Evolutionary conservation across 2,888 invertebrate genomes (phyloP).

Genomic region (Thyatira batis): DNA sequence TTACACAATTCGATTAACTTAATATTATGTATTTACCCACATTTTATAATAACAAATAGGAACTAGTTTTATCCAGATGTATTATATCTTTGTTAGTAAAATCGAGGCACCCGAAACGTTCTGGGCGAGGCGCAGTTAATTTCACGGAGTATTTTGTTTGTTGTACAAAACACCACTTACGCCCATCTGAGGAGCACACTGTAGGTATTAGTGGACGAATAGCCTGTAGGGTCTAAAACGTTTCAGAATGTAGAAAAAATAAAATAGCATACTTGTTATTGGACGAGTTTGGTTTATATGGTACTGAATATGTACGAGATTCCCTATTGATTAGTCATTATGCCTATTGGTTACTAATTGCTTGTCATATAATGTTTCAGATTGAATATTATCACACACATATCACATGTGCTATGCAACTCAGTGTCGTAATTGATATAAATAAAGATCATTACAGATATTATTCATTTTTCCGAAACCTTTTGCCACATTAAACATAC

Average conservation of each 20-base stretch:
- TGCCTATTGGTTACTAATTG: too few relatives aligned
- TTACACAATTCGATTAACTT: too few relatives aligned
- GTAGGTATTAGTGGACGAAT: slow-evolving; percentile 39
- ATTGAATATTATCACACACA: too few relatives aligned
- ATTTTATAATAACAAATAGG: background rate
- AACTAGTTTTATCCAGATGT: background rate
- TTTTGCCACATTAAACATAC: background rate
- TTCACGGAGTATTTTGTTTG: slow-evolving; percentile 73
- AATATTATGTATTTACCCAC: too few relatives aligned
- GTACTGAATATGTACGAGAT: background rate
- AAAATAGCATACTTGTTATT: background rate
- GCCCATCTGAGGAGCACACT: slow-evolving; percentile 41
- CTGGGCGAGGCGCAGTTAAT: slow-evolving; percentile 60
- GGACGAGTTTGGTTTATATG: background rate
- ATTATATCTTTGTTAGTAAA: background rate
- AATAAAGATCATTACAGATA: too few relatives aligned
- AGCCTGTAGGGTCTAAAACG: slow-evolving; percentile 36
- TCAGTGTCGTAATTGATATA: too few relatives aligned
- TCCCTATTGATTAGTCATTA: background rate
- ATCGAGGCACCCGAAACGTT: slow-evolving; percentile 52
- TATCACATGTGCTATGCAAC: too few relatives aligned
- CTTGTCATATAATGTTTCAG: too few relatives aligned
- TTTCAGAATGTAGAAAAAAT: slow-evolving; percentile 27
- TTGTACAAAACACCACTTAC: slow-evolving; percentile 59
- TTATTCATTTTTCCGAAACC: background rate